Conservation (phyloP, 2,113 vertebrate species). For the Notiomystis cincta region DNA sequence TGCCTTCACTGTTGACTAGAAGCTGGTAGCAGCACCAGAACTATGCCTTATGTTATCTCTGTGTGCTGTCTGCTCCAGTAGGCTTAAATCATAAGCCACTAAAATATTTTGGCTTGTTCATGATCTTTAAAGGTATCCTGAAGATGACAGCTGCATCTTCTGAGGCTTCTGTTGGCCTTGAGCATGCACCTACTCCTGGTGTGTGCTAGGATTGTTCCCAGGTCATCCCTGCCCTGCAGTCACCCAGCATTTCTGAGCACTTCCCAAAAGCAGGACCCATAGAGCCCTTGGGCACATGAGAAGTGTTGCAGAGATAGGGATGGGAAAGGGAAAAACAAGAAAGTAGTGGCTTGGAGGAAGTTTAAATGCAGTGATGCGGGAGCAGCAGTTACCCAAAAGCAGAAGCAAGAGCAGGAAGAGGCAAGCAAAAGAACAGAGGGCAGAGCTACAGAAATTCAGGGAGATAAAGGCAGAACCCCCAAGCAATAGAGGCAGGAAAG, state of each 20-base stretch:
- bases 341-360: background rate
- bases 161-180: background rate
- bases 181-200: background rate
- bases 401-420: background rate
- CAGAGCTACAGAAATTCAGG: background rate
- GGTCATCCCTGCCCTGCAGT: background rate
- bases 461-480: background rate
- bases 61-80: background rate
- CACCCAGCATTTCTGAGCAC: background rate
- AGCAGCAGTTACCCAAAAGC: background rate
- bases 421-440: background rate
- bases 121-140: background rate
- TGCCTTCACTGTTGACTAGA: background rate
- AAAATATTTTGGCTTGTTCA: background rate
- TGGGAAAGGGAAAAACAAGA: background rate
- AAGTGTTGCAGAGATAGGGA: background rate
- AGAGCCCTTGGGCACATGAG: background rate
- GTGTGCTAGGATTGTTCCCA: background rate
- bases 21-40: background rate
- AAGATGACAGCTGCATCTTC: background rate
- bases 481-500: background rate
- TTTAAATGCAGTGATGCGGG: background rate
- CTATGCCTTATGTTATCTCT: background rate
- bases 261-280: background rate
- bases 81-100: background rate